Conservation (phyloP, 1,140 invertebrate species). For the Drosophila orena region DNA sequence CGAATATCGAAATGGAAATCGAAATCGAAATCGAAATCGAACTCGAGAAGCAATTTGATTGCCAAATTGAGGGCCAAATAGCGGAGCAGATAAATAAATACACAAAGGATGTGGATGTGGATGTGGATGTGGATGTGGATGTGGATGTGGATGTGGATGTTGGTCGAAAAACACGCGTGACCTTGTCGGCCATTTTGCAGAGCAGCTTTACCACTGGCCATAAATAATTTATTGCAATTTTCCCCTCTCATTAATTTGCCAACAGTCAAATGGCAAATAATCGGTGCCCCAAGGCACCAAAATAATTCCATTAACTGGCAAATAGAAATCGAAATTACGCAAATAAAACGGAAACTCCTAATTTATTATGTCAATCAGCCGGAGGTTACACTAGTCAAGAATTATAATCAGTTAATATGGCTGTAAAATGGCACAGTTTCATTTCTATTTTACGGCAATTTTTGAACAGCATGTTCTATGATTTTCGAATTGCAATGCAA, state of each 20-base stretch:
- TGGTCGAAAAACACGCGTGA: constrained; percentile 14
- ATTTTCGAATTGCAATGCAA: no score
- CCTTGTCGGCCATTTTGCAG: constrained; percentile 51
- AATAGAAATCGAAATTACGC: constrained; percentile 9
- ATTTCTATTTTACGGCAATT: no score
- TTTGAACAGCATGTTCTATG: no score
- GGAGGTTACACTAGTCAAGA: background rate
- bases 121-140: no score
- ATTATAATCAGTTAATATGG: background rate
- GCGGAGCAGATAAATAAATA: background rate
- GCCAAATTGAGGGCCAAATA: constrained; percentile 53
- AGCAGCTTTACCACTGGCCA: constrained; percentile 9
- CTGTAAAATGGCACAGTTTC: no score
- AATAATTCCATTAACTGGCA: constrained; percentile 23
- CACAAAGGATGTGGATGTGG: background rate
- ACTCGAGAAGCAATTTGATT: constrained; percentile 77
- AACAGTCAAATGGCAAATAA: constrained; percentile 25
- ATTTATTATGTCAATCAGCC: constrained; percentile 21
- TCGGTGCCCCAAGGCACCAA: constrained; percentile 3
- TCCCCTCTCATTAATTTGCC: constrained; percentile 13
- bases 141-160: no score
- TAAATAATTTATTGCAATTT: constrained; percentile 34
- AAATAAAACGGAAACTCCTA: constrained; percentile 8
- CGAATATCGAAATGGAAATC: constrained; percentile 64
- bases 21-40: constrained; percentile 64